Base-by-base conservation (phyloP, 53 echinoderm and acorn worm species). In the Holothuria leucospilota region DNA sequence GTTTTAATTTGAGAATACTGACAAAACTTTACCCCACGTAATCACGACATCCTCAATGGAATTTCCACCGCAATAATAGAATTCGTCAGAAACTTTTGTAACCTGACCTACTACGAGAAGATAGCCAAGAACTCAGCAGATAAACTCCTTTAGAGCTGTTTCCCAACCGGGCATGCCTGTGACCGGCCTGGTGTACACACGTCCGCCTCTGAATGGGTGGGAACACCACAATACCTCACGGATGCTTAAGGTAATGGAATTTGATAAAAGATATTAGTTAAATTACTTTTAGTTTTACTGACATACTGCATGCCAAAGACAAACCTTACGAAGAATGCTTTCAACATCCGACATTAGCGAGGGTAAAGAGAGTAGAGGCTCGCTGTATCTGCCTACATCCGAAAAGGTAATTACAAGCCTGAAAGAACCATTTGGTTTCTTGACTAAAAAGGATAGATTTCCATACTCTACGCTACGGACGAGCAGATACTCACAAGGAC, bases 31-130 rank as follows among this genome's bases (percentile, higher is more conserved):
- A 59, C n/a, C 65, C 79, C 40, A 39, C 26, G 15, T 38, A 30
- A 40, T 41, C 73, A 30, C 27, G 67, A 90, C 86, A 24, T 90
- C 90, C 16, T 90, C 68, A 14, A 69, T 28, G 16, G 90, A 85
- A 62, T 95, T 67, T 11, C 92, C 92, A 12, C 88, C 90, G 52
- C 88, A 34, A 34, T 90, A 34, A 34, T 90, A 90, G 5, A 92
- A 68, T 60, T 92, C 92, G 88, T 95, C 90, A 20, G 92, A 90
- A n/a, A 92, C 53, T 27, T 92, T 94, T 40, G 90, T 82, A 29
- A 87, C 68, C 9, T 69, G 30, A 60, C 86, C 91, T 39, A 82
- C 74, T 20, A 62, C 64, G 8, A 86, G 78, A 20, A 90, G 75
- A 62, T 87, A 77, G 28, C 87, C 91, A 27, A 91, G 90, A 14